phyloP scores from a whole-genome alignment of 2,113 vertebrate species.

The Perca fluviatilis region DNA sequence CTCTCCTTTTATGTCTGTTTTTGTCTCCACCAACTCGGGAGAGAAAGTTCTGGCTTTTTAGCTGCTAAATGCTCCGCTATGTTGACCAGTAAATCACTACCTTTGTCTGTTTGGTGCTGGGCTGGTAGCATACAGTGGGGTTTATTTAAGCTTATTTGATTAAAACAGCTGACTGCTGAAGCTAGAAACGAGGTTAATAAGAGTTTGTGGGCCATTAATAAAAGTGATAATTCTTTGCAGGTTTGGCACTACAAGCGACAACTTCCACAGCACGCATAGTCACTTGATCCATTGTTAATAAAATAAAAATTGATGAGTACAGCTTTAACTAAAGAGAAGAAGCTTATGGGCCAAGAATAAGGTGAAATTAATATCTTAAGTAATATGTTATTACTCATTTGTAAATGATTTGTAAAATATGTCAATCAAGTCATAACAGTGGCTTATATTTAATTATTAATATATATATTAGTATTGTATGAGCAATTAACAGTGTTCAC shows the following conservation, averaged over 20 bases:
- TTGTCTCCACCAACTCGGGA: neutral
- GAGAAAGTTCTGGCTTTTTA: neutral
- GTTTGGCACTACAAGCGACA: neutral
- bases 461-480: neutral
- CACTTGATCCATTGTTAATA: neutral
- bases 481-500: neutral
- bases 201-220: neutral
- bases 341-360: neutral
- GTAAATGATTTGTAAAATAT: neutral
- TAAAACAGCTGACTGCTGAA: neutral
- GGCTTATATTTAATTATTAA: neutral
- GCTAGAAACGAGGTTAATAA: neutral
- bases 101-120: neutral
- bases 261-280: neutral
- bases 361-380: neutral
- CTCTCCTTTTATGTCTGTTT: neutral
- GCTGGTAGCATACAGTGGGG: neutral
- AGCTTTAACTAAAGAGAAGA: neutral
- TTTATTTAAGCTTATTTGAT: neutral
- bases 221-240: neutral
- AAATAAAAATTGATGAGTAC: neutral
- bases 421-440: neutral
- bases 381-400: neutral
- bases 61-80: neutral
- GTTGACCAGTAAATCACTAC: too few relatives aligned